These are phyloP conservation scores for Prochilodus magdalenae DNA, from an alignment of 2,113 vertebrate genomes.

Conservation along the genomic window DNA sequence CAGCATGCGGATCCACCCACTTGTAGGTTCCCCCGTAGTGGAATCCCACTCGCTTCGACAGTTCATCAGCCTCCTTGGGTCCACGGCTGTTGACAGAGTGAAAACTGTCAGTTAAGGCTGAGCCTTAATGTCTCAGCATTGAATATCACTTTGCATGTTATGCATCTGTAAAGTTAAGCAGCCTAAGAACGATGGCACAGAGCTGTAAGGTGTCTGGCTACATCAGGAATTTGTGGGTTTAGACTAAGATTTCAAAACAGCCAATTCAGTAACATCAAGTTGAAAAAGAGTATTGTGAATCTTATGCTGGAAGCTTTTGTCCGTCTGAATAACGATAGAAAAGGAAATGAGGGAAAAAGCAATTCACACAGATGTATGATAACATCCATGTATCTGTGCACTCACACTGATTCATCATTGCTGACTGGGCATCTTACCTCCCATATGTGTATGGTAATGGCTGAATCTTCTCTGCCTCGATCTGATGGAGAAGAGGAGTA, in stretches of 20 bases:
- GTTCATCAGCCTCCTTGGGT: constrained; percentile 84
- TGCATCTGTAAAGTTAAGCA: background rate
- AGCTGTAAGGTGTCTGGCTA: no score
- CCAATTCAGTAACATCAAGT: no score
- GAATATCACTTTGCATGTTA: background rate
- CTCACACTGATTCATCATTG: no score
- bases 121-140: background rate
- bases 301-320: no score
- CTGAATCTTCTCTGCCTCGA: constrained; percentile 79
- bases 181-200: no score
- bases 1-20: constrained; percentile 87
- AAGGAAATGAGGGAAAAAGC: no score
- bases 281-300: no score
- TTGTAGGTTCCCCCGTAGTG: constrained; percentile 90
- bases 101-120: background rate
- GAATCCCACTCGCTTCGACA: constrained; percentile 86
- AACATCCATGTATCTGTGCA: no score
- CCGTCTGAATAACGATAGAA: no score
- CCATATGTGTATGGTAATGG: constrained; percentile 86
- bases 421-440: constrained; percentile 74
- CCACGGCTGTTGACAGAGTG: constrained; percentile 78
- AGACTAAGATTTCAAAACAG: no score
- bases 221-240: no score
- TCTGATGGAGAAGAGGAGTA: constrained; percentile 87
- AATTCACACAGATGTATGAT: no score